A percentile compares a stretch with the other conserved stretches of the same genome.
Conservation (phyloP, 2,797 vertebrate species). For the Arrhamphus sclerolepis region DNA sequence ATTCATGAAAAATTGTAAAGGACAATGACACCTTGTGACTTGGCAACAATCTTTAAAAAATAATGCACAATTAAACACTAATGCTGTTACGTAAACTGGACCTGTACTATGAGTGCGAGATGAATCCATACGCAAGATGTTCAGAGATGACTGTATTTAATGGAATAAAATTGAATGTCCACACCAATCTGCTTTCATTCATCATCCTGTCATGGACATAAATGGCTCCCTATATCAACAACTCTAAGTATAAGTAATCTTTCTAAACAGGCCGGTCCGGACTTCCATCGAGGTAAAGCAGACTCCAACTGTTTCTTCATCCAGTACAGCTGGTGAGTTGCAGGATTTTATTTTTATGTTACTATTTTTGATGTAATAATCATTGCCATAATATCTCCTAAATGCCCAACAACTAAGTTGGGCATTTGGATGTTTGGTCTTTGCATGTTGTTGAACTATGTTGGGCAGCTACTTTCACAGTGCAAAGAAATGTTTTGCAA, state of each 20-base stretch:
- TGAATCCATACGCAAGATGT: constrained; percentile 30
- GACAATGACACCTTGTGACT: constrained; percentile 14
- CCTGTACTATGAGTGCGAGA: constrained; percentile 23
- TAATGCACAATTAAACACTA: constrained; percentile 9
- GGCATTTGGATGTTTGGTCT: too few relatives aligned
- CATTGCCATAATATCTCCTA: too few relatives aligned
- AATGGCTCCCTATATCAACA: constrained; percentile 33
- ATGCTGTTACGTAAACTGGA: constrained; percentile 36
- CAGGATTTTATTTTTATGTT: not conserved
- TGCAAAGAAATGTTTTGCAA: too few relatives aligned
- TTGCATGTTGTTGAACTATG: too few relatives aligned
- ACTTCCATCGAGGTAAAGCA: constrained; percentile 76
- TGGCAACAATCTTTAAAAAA: constrained; percentile 12
- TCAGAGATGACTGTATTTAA: constrained; percentile 39
- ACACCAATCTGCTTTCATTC: constrained; percentile 12
- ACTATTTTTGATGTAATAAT: not conserved
- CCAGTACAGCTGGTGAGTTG: constrained; percentile 73
- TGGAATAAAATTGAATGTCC: constrained; percentile 51
- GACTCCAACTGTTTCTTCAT: constrained; percentile 53
- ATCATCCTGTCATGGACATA: constrained; percentile 38
- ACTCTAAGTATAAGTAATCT: constrained; percentile 67
- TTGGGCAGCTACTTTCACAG: too few relatives aligned
- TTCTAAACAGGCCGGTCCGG: constrained; percentile 76
- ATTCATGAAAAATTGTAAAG: constrained; percentile 25
- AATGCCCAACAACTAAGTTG: too few relatives aligned